These are phyloP conservation scores for Hypercompe scribonia DNA, from an alignment of 2,888 invertebrate genomes.

Conservation along the genomic window DNA sequence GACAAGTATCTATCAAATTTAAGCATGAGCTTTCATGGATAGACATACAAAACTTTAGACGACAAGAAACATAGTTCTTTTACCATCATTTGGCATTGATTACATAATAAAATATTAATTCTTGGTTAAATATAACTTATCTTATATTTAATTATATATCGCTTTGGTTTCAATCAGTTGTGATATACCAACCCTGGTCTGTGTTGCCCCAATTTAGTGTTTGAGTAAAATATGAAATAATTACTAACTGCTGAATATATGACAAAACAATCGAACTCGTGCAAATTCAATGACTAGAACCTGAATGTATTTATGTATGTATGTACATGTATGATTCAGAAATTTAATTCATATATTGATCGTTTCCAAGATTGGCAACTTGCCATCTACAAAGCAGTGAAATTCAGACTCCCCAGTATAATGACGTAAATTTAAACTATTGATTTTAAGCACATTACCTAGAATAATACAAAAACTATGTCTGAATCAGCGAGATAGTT, in stretches of 20 bases:
- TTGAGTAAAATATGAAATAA: not conserved
- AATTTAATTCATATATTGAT: slow-evolving; percentile 49
- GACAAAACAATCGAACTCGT: not conserved
- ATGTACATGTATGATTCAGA: slow-evolving; percentile 39
- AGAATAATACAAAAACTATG: not conserved
- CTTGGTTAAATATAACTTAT: not conserved
- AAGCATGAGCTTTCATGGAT: too few relatives aligned
- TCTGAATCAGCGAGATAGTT: not conserved
- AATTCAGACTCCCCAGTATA: slow-evolving; percentile 35
- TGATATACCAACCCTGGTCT: not conserved
- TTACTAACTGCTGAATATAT: not conserved
- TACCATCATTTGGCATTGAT: not conserved
- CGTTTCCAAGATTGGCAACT: slow-evolving; percentile 41
- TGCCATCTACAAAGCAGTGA: slow-evolving; percentile 43
- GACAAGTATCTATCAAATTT: too few relatives aligned
- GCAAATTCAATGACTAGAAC: slow-evolving; percentile 10
- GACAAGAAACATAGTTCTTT: too few relatives aligned
- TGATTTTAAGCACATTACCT: slow-evolving; percentile 29
- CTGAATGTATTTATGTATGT: too few relatives aligned
- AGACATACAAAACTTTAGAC: too few relatives aligned
- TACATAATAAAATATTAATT: too few relatives aligned
- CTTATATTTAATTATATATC: not conserved
- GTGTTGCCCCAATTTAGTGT: not conserved
- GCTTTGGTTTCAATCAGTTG: not conserved
- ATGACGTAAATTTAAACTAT: slow-evolving; percentile 46